Percentiles rank a stretch among this genome's conserved stretches.
phyloP scores from a whole-genome alignment of 2,888 invertebrate genomes.

The Rhaphigaster nebulosa region DNA sequence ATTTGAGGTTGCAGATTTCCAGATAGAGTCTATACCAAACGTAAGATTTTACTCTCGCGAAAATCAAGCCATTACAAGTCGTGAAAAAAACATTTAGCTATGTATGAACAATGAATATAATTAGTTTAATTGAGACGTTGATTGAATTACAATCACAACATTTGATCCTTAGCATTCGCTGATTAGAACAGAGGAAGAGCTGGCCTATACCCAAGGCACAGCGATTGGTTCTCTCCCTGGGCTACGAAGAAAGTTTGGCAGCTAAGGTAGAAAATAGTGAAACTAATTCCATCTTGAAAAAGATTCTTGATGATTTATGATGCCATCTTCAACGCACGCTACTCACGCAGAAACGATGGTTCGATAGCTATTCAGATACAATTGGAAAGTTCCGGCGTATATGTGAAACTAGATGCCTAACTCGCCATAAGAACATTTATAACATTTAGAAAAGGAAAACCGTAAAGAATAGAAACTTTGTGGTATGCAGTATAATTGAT shows the following conservation, averaged over 20 bases:
- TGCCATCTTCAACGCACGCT: neutral
- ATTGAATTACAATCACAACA: neutral
- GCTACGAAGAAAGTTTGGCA: constrained; percentile 43
- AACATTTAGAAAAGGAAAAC: neutral
- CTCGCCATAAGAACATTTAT: neutral
- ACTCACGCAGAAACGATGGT: neutral
- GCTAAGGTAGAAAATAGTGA: neutral
- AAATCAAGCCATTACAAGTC: no score
- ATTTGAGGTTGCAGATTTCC: no score
- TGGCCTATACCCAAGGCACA: neutral
- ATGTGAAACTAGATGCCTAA: neutral
- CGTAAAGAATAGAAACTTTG: neutral
- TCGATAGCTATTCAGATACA: neutral
- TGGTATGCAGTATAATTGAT: neutral
- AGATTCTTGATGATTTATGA: constrained; percentile 18
- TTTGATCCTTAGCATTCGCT: neutral
- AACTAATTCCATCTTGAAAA: neutral
- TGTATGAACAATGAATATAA: neutral
- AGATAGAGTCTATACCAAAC: no score
- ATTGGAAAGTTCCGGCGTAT: neutral
- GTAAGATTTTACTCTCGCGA: no score
- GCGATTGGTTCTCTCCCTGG: neutral
- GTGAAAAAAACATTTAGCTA: no score
- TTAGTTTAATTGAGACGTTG: neutral
- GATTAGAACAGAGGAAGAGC: neutral